Conservation (phyloP, 2,113 vertebrate genomes). For the Menidia beryllina region DNA sequence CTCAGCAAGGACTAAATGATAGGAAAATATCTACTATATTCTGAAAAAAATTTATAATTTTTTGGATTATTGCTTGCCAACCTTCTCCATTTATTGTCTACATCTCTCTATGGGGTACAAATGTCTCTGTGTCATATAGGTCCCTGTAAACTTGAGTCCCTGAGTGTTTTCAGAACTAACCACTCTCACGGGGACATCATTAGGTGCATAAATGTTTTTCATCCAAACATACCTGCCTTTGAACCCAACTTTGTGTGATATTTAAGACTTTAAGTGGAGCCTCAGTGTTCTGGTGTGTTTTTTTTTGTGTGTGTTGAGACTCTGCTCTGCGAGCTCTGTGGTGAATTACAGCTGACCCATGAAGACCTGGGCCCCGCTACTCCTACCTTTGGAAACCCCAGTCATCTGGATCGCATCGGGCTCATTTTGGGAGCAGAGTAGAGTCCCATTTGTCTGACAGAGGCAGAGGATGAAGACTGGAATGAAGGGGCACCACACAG, state of each 20-base stretch:
- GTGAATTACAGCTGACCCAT: conserved; percentile 81
- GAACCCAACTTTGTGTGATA: conserved; percentile 73
- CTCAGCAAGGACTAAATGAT: conserved; percentile 30
- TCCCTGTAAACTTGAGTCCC: conserved; percentile 19
- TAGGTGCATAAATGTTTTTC: conserved; percentile 65
- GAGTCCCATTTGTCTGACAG: conserved; percentile 49
- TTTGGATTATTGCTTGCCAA: conserved; percentile 19
- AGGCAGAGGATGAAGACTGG: conserved; percentile 6
- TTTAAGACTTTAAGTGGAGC: conserved; percentile 75
- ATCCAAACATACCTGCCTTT: conserved; percentile 61
- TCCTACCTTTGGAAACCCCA: conserved; percentile 71
- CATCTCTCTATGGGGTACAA: conserved; percentile 5
- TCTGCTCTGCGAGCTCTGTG: conserved; percentile 69
- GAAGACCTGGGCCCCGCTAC: conserved; percentile 70
- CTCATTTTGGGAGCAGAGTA: conserved; percentile 62
- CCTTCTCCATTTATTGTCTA: conserved; percentile 10
- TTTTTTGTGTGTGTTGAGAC: conserved; percentile 65
- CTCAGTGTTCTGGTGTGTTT: conserved; percentile 46
- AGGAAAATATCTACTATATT: conserved; percentile 44
- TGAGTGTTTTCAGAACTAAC: conserved; percentile 50
- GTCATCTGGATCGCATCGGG: conserved; percentile 80
- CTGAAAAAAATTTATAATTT: conserved; percentile 50
- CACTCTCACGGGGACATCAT: conserved; percentile 46
- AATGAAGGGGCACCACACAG: conserved; percentile 28
- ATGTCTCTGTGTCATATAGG: conserved; percentile 27